Evolutionary conservation across 2,888 invertebrate genomes (phyloP).

Genomic region (Macaria notata): DNA sequence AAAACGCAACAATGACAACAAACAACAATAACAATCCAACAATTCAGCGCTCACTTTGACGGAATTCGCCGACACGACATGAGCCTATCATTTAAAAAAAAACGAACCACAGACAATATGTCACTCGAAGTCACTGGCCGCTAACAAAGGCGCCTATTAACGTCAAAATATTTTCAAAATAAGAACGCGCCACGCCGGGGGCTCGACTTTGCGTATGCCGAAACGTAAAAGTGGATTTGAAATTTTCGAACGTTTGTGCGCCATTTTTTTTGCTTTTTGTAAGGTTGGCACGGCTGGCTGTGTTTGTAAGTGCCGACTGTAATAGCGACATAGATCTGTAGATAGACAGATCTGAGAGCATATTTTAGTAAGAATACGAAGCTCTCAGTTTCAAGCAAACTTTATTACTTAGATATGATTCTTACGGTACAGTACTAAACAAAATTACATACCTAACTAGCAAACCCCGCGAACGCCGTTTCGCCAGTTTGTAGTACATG

Average conservation of each 20-base stretch:
- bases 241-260: constrained; percentile 23
- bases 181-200: constrained; percentile 64
- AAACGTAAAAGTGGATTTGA: constrained; percentile 37
- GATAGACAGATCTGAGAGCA: constrained; percentile 11
- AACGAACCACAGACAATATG: constrained; percentile 51
- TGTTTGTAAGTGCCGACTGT: constrained; percentile 33
- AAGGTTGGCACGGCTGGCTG: constrained; percentile 28
- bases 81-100: constrained; percentile 25
- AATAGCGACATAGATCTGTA: constrained; percentile 15
- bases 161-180: constrained; percentile 81
- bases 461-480: too few relatives aligned
- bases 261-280: constrained; percentile 21
- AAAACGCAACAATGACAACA: constrained; percentile 25
- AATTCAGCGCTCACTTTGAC: constrained; percentile 31
- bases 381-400: too few relatives aligned
- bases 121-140: constrained; percentile 50
- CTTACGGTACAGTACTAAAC: too few relatives aligned
- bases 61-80: constrained; percentile 16
- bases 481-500: too few relatives aligned
- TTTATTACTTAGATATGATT: too few relatives aligned
- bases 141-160: constrained; percentile 70
- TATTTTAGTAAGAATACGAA: too few relatives aligned
- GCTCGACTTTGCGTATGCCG: constrained; percentile 62
- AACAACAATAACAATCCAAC: constrained; percentile 26
- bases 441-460: too few relatives aligned